These are phyloP conservation scores for Lanistes nyassanus DNA, from an alignment of 1,140 invertebrate genomes.

Conservation along the genomic window DNA sequence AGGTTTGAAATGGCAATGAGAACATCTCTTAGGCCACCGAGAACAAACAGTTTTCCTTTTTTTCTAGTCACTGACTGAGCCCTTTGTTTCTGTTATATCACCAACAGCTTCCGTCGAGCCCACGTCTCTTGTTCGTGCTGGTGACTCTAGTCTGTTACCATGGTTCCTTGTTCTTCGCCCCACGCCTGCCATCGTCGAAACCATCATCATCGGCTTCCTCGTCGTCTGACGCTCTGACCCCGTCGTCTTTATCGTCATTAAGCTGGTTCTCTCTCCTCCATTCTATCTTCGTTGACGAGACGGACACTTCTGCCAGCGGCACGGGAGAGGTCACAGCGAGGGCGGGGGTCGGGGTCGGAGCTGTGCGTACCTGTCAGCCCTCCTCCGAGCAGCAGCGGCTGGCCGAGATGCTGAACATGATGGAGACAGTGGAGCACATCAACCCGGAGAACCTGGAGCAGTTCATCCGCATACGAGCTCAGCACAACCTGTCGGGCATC, in stretches of 20 bases:
- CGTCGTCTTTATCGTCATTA: neutral
- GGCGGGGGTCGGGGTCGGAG: neutral
- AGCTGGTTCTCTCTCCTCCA: neutral
- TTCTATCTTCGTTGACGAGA: neutral
- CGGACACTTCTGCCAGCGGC: neutral
- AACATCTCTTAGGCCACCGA: too few relatives aligned
- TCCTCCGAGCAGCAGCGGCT: slow-evolving; percentile 11
- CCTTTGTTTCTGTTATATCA: too few relatives aligned
- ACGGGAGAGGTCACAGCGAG: neutral
- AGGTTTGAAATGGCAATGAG: too few relatives aligned
- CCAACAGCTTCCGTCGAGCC: slow-evolving; percentile 3
- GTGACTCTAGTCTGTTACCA: slow-evolving; percentile 7
- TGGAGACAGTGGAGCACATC: slow-evolving; percentile 17
- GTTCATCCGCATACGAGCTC: slow-evolving; percentile 2
- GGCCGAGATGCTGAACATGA: slow-evolving; percentile 24
- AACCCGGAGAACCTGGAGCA: slow-evolving; percentile 14
- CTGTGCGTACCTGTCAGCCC: slow-evolving; percentile 9
- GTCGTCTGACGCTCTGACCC: neutral
- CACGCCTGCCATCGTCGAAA: neutral
- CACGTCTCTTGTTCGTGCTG: neutral
- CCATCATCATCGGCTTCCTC: neutral
- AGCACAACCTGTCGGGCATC: slow-evolving; percentile 22
- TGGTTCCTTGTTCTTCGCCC: neutral
- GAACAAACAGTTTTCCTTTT: too few relatives aligned
- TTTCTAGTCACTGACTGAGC: too few relatives aligned